Conservation (phyloP, 2,113 vertebrate species). For the Chaetodon auriga region DNA sequence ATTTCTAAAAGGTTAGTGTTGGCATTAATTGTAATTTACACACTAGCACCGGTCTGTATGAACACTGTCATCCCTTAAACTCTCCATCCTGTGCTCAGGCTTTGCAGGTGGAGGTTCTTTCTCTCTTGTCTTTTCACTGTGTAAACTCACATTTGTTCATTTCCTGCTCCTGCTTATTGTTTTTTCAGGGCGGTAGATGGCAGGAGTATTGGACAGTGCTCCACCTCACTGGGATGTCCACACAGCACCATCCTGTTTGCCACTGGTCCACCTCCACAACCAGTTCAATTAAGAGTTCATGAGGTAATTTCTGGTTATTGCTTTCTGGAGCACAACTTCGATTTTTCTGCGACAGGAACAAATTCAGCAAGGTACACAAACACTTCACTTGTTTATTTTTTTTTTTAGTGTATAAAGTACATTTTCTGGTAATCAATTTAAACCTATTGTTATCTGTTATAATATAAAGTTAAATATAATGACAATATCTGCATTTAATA, state of each 20-base stretch:
- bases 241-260: conserved; percentile 11
- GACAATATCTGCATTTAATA: background rate
- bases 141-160: background rate
- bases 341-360: background rate
- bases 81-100: background rate
- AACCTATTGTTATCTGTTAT: background rate
- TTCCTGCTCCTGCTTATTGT: background rate
- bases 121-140: background rate
- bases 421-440: background rate
- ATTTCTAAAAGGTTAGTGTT: conserved; percentile 13
- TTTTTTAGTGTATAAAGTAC: background rate
- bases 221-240: background rate
- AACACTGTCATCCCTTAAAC: background rate
- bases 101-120: background rate
- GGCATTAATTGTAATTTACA: conserved; percentile 4
- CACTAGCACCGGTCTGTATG: background rate
- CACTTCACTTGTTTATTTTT: background rate
- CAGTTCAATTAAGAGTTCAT: conserved; percentile 45
- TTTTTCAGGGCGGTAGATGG: conserved; percentile 14
- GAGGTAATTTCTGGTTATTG: conserved; percentile 44
- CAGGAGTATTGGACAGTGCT: background rate
- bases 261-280: background rate
- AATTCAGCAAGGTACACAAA: background rate
- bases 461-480: background rate
- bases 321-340: conserved; percentile 2